These are phyloP conservation scores for Hybognathus amarus DNA, from an alignment of 2,797 vertebrate genomes.

Conservation along the genomic window DNA sequence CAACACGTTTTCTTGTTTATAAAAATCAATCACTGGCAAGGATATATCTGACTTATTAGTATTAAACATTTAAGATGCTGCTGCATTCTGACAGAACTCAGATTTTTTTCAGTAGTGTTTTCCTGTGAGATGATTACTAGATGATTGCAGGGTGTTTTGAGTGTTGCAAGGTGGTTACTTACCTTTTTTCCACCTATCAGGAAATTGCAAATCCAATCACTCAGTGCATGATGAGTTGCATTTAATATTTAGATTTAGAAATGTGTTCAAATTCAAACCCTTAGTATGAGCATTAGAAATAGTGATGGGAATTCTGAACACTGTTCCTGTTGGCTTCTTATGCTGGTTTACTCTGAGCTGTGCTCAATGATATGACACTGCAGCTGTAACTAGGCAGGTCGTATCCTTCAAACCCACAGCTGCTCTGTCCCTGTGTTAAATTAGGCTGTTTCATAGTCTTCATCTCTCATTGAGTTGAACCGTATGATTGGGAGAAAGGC, in stretches of 20 bases:
- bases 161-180: background rate
- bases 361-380: slow-evolving; percentile 1
- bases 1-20: background rate
- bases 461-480: slow-evolving; percentile 17
- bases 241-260: background rate
- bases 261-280: background rate
- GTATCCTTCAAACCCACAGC: slow-evolving; percentile 33
- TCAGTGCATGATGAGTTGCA: background rate
- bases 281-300: background rate
- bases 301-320: background rate
- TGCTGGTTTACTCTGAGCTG: slow-evolving; percentile 18
- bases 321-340: background rate
- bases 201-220: background rate
- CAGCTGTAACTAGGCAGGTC: slow-evolving; percentile 38
- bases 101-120: background rate
- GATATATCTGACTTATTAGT: background rate
- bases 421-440: slow-evolving; percentile 36
- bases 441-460: slow-evolving; percentile 39
- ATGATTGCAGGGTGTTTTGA: background rate
- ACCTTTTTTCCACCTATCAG: background rate
- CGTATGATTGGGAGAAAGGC: background rate
- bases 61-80: background rate
- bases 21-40: background rate
- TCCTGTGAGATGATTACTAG: background rate
- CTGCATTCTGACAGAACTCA: background rate